These are phyloP conservation scores for Diorhabda sublineata DNA, from an alignment of 1,140 invertebrate genomes.

Conservation along the genomic window DNA sequence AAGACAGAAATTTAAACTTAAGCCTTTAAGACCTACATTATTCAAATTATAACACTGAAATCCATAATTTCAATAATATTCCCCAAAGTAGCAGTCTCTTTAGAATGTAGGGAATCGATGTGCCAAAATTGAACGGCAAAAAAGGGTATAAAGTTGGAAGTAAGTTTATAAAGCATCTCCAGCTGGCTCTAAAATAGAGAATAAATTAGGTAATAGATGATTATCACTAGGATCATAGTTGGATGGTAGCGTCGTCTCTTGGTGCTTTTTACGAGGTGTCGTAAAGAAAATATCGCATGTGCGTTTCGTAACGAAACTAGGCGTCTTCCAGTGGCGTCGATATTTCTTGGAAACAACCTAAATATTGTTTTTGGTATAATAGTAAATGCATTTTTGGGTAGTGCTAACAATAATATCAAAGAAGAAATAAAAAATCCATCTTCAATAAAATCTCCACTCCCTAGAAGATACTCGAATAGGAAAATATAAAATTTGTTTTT, in stretches of 20 bases:
- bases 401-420: too few relatives aligned
- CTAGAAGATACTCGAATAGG: too few relatives aligned
- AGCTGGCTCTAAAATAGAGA: not conserved
- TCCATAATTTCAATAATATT: too few relatives aligned
- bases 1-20: too few relatives aligned
- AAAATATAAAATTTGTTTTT: too few relatives aligned
- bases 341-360: not conserved
- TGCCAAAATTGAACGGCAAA: not conserved
- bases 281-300: constrained; percentile 1
- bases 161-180: not conserved
- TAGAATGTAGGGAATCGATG: not conserved
- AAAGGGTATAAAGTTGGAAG: not conserved
- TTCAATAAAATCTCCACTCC: too few relatives aligned
- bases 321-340: not conserved
- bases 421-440: too few relatives aligned
- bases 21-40: too few relatives aligned
- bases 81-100: not conserved
- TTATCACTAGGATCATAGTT: not conserved
- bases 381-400: too few relatives aligned
- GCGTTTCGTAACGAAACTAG: not conserved
- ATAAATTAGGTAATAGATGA: not conserved
- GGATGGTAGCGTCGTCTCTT: not conserved
- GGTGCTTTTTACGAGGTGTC: not conserved
- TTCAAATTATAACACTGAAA: too few relatives aligned
- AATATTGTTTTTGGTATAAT: too few relatives aligned